phyloP scores from a whole-genome alignment of 53 echinoderm and acorn worm genomes.

The Echinarachnius parma region DNA sequence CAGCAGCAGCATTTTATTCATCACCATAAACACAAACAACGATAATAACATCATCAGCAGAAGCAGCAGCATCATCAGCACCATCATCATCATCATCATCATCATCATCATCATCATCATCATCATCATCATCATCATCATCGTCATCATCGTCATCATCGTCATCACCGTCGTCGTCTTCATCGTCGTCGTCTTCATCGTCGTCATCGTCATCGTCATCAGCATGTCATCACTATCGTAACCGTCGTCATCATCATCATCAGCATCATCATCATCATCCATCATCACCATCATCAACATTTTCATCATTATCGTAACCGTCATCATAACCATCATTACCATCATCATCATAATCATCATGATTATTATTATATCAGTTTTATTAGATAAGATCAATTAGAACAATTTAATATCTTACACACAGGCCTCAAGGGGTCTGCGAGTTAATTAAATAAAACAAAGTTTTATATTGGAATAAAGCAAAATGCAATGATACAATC shows the following conservation, averaged over 20 bases:
- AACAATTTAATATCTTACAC: too few species aligned
- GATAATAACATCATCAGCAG: too few species aligned
- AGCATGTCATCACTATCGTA: too few species aligned
- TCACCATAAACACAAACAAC: too few species aligned
- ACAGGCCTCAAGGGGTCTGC: too few species aligned
- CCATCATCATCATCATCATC: conserved; percentile 15
- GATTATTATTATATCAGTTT: too few species aligned
- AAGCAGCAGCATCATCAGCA: conserved; percentile 15
- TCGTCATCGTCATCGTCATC: conserved; percentile 11
- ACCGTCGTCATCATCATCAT: conserved; percentile 39
- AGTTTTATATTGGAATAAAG: too few species aligned
- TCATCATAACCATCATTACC: background rate
- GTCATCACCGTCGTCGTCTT: conserved; percentile 21
- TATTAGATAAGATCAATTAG: too few species aligned
- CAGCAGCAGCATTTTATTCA: too few species aligned
- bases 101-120: conserved; percentile 12
- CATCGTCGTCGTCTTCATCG: conserved; percentile 21
- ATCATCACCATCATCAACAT: conserved; percentile 21
- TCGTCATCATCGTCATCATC: background rate
- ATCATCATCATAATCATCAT: background rate
- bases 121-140: conserved; percentile 9
- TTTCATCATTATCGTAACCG: conserved; percentile 30
- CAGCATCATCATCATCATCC: conserved; percentile 10
- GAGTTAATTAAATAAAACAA: too few species aligned
- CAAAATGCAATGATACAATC: too few species aligned